Conservation (phyloP, 2,888 invertebrate genomes). For the Mythimna pallens region DNA sequence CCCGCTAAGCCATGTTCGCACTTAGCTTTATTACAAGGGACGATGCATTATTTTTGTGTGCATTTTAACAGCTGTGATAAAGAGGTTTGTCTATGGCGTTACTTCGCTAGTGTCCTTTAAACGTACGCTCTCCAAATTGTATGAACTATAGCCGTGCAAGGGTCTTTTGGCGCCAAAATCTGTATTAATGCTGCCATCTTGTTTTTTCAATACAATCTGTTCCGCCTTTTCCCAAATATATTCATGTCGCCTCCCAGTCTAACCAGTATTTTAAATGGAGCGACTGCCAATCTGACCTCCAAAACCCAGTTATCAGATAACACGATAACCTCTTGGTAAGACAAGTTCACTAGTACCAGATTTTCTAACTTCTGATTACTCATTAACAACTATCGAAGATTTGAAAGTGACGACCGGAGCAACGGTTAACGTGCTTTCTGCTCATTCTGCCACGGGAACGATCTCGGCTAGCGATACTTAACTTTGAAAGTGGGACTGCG, state of each 20-base stretch:
- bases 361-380: not conserved
- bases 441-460: no score
- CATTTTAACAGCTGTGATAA: constrained; percentile 90
- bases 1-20: constrained; percentile 83
- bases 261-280: not conserved
- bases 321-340: not conserved
- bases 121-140: constrained; percentile 67
- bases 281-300: not conserved
- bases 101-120: constrained; percentile 60
- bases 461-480: not conserved
- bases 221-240: not conserved
- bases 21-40: constrained; percentile 85
- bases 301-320: not conserved
- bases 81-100: constrained; percentile 88
- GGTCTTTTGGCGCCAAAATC: constrained; percentile 3
- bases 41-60: constrained; percentile 85
- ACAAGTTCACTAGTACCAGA: not conserved
- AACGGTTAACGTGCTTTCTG: not conserved
- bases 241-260: not conserved
- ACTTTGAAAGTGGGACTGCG: not conserved
- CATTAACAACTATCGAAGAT: not conserved
- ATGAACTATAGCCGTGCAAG: constrained; percentile 17
- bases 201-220: not conserved
- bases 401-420: not conserved
- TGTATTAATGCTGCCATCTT: not conserved